Evolutionary conservation across 2,888 invertebrate genomes (phyloP), one percentile per base, ranked within the genome.

Genomic region (Nephrotoma flavescens): DNA sequence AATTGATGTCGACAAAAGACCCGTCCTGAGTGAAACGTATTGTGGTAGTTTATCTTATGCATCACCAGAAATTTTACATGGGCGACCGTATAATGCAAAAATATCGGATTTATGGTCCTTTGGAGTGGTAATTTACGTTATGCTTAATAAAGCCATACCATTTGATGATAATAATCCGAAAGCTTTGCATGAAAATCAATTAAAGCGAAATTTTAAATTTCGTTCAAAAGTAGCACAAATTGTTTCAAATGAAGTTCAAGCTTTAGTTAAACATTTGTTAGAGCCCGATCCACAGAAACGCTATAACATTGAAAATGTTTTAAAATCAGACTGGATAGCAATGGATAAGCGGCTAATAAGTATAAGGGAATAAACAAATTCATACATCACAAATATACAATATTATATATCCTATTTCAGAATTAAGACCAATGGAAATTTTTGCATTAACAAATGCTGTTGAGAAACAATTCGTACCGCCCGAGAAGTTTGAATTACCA

Each of bases 31-130:
- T 88, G 94, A 95, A 89, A 97, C 97, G 0, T 97, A 95, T 90
- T 97, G 97, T 89, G 97, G 97, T 0, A 96, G 96, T n/a, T 92
- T 97, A 15, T 96, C 96, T 5, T 97, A 97, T 90, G 97, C 96
- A 0, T 96, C 97, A 0, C 97, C 97, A 0, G 97, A 97, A 91
- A 95, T 97, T 87, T 92, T 97, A 87, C 94, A 92, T 90, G 96
- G 96, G 0, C 93, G 93, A 52, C 95, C 95, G 0, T 96, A 96
- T 89, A 92, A 95, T 89, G 95, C 96, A 0, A 95, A 95, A 91
- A 89, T 93, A 86, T 93, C 95, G 0, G 97, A 97, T 90, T 93
- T 96, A 89, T 97, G 97, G 97, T 96, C 96, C 1, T 90, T 96
- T 86, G 97, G 95, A 1, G 93, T 96, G 7, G 95, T 97, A 86